Base-by-base conservation (phyloP, 2,888 invertebrate species). In the Synergus japonicus region DNA sequence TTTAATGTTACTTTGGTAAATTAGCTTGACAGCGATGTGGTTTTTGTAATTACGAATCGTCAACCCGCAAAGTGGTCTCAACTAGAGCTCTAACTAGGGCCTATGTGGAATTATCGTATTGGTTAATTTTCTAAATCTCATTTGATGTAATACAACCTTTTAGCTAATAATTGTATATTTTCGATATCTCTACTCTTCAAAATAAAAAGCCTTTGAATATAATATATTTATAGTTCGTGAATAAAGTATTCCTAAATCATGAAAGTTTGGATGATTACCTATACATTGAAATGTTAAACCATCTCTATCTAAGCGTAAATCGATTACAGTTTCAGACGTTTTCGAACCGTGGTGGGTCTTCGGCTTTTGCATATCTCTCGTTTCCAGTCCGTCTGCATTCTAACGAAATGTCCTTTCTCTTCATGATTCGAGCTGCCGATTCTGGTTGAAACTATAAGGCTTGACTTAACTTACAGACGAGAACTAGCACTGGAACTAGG, bases 371-470 rank as follows among this genome's bases (percentile, higher is more conserved):
- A 54, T 54, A 73, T 73, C n/a, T 54, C 54, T 10, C 46, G 49
- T 73, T 73, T 73, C 37, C 54, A 54, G 69, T 46, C 69, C 37
- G n/a, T 73, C 37, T 54, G 5, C 54, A 37, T 49, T 69, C 69
- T 46, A 69, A 49, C 49, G 49, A 69, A 49, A 69, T 49, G 37
- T 69, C 54, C 49, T 37, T 37, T 69, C 69, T 46, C 54, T 73
- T 73, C 13, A 73, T 10, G n/a, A 73, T 9, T 15, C 9, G n/a
- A 13, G 8, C 10, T 73, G n/a, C 10, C 69, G 1, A 54, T 73
- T 37, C 37, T 15, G 37, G 54, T 37, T 9, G n/a, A 37, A 54
- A 73, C 49, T 37, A 54, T 73, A 73, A 49, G 69, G 37, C n/a
- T 29, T 54, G 37, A 49, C 37, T 73, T 37, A 73, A 73, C 49